Conservation (phyloP, 2,797 vertebrate genomes). For the Psittacula derbiana region DNA sequence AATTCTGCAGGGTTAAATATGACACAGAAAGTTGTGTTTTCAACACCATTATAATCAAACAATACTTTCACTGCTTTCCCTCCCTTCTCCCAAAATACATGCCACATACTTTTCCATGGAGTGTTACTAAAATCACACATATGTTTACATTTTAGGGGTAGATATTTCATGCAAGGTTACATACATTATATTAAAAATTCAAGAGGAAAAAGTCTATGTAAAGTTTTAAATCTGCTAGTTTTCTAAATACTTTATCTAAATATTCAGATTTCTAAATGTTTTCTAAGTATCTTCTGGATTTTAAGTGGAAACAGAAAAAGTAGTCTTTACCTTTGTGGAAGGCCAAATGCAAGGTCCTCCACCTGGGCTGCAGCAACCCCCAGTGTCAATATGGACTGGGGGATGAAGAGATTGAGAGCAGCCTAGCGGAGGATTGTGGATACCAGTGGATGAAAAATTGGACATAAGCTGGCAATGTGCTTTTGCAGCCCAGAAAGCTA, state of each 20-base stretch:
- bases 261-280: no score
- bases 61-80: neutral
- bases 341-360: neutral
- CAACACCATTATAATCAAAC: neutral
- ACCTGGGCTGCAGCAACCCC: neutral
- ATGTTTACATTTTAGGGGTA: neutral
- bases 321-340: neutral
- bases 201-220: neutral
- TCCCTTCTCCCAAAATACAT: neutral
- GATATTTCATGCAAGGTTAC: neutral
- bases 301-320: neutral
- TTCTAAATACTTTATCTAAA: neutral
- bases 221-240: neutral
- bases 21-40: neutral
- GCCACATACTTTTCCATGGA: neutral
- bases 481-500: neutral
- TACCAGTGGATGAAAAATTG: neutral
- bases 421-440: accelerated
- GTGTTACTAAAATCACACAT: neutral
- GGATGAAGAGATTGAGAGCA: neutral
- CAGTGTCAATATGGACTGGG: neutral
- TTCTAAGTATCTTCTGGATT: neutral
- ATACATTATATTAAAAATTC: neutral
- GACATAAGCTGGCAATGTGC: accelerated
- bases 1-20: neutral